phyloP scores from a whole-genome alignment of 2,797 vertebrate genomes.

The Diceros bicornis region DNA sequence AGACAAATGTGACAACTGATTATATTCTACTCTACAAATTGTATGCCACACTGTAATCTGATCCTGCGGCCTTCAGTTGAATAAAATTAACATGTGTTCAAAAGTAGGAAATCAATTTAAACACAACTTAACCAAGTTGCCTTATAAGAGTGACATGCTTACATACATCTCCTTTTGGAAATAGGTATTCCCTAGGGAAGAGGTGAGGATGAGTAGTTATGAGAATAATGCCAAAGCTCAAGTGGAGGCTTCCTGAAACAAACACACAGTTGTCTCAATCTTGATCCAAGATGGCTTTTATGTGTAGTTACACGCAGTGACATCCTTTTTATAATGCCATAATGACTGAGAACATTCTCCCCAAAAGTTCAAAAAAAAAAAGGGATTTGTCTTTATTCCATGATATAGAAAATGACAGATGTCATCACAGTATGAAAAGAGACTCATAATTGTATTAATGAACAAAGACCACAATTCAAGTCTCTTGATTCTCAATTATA shows the following conservation, averaged over 20 bases:
- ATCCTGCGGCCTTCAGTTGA: not conserved
- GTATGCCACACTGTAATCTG: not conserved
- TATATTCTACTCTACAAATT: not conserved
- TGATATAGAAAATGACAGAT: not conserved
- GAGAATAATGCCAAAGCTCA: not conserved
- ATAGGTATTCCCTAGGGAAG: not conserved
- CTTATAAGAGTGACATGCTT: not conserved
- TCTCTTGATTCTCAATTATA: not conserved
- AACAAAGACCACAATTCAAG: slow-evolving; percentile 28
- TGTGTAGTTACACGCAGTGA: not conserved
- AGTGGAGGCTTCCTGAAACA: not conserved
- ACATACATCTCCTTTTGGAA: not conserved
- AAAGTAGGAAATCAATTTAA: slow-evolving; percentile 2
- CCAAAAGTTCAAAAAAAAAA: slow-evolving; percentile 19
- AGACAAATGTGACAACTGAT: not conserved
- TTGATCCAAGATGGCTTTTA: not conserved
- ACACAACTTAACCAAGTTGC: not conserved
- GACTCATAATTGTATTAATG: not conserved
- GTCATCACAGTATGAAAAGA: not conserved
- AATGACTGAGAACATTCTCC: not conserved
- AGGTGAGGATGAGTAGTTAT: not conserved
- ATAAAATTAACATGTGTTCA: slow-evolving; percentile 33
- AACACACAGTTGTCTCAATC: not conserved
- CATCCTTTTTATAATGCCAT: not conserved
- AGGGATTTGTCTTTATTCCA: not conserved